A percentile compares a stretch with the other conserved stretches of the same genome.
These are phyloP conservation scores for Pocillopora verrucosa DNA, from an alignment of 64 coral and sea anemone genomes.

Conservation along the genomic window DNA sequence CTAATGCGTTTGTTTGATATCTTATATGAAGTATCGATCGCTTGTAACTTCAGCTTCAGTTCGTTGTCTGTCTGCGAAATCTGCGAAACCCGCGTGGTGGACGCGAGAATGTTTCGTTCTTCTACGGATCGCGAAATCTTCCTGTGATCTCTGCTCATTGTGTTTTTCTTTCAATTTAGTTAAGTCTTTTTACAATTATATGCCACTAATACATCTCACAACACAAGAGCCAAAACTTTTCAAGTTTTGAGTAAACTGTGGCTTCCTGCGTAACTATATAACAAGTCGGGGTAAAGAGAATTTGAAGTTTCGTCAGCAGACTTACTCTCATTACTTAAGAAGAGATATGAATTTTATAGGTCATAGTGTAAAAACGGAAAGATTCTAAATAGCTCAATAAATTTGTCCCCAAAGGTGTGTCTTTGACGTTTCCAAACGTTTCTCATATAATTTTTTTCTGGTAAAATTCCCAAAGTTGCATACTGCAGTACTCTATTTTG, in stretches of 20 bases:
- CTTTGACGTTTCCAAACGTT: neutral
- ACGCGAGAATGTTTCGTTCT: conserved; percentile 8
- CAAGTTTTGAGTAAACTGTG: neutral
- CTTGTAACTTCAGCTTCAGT: conserved; percentile 75
- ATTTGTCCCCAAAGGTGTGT: too few relatives aligned
- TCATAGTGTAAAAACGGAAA: too few relatives aligned
- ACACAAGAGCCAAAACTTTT: neutral
- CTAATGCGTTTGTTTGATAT: conserved; percentile 73
- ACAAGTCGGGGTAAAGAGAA: neutral
- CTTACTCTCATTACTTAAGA: neutral
- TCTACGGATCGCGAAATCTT: conserved; percentile 36
- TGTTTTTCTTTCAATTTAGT: neutral
- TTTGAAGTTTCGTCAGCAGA: neutral
- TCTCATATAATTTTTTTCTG: neutral
- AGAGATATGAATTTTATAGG: too few relatives aligned
- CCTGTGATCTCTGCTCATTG: conserved; percentile 44
- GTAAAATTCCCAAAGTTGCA: neutral
- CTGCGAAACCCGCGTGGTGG: conserved; percentile 12
- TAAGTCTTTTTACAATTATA: neutral
- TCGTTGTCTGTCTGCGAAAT: conserved; percentile 66
- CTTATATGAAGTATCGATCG: conserved; percentile 78
- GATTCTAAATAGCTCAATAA: too few relatives aligned
- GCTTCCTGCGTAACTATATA: conserved; percentile 26
- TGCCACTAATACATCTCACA: neutral
- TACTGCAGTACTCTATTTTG: neutral